Conservation (phyloP, 2,888 invertebrate species). For the Melikaiella ostensackeni region DNA sequence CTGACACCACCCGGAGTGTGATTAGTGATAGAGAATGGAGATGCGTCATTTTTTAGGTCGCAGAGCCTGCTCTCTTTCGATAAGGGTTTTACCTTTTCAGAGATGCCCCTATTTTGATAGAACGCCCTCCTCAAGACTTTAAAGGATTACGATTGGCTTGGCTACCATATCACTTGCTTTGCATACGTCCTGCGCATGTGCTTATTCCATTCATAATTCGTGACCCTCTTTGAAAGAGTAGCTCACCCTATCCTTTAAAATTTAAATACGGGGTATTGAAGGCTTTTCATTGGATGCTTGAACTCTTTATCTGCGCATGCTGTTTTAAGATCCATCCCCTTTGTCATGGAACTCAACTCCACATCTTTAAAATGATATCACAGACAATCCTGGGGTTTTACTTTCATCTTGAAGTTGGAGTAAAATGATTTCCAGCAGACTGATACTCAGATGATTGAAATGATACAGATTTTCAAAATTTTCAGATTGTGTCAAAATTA, state of each 20-base stretch:
- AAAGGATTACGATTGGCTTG: constrained; percentile 65
- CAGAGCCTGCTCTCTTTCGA: constrained; percentile 65
- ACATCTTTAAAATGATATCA: background rate
- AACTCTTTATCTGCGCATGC: constrained; percentile 6
- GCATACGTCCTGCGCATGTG: constrained; percentile 68
- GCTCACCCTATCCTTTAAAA: constrained; percentile 36
- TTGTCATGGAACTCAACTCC: background rate
- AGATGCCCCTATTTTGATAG: constrained; percentile 50
- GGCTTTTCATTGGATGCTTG: constrained; percentile 1
- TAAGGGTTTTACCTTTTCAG: constrained; percentile 59
- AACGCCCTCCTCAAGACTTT: constrained; percentile 53
- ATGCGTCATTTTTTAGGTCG: constrained; percentile 74
- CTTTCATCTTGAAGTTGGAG: no score
- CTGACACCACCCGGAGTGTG: constrained; percentile 67
- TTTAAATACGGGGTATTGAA: background rate
- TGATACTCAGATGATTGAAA: no score
- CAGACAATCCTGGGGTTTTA: no score
- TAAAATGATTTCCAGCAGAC: no score
- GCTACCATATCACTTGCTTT: constrained; percentile 54
- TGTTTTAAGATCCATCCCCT: background rate
- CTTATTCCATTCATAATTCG: constrained; percentile 38
- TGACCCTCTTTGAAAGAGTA: constrained; percentile 29
- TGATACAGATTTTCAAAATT: no score
- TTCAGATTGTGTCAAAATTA: no score
- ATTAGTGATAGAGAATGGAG: constrained; percentile 69